phyloP scores from a whole-genome alignment of 2,797 vertebrate genomes.

The Pelobates cultripes region DNA sequence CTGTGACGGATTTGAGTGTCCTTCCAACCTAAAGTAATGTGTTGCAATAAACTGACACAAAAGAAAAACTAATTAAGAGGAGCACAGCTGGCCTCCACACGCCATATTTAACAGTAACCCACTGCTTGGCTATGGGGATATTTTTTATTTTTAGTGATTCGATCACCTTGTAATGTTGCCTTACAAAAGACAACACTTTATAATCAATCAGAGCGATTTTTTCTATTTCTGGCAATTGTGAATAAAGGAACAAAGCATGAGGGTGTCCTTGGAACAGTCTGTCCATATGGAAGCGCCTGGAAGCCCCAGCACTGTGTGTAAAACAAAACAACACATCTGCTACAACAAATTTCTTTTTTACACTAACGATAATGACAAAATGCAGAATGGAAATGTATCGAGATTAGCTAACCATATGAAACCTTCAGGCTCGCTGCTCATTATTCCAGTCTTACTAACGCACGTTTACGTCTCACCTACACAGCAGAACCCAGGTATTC shows the following conservation, averaged over 20 bases:
- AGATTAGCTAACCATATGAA: neutral
- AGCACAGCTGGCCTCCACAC: neutral
- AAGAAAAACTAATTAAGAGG: slow-evolving; percentile 4
- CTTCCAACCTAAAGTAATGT: no score
- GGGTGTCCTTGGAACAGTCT: slow-evolving; percentile 2
- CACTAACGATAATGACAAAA: neutral
- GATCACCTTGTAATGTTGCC: slow-evolving; percentile 6
- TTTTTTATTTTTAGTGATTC: neutral
- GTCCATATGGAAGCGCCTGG: neutral
- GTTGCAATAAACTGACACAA: neutral
- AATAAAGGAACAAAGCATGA: neutral
- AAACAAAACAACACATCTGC: neutral
- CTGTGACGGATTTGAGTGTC: no score
- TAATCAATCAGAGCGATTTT: slow-evolving; percentile 1
- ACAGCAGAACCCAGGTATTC: no score
- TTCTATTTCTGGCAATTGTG: neutral
- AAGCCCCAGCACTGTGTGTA: neutral
- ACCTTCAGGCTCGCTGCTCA: neutral
- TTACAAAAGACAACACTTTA: neutral
- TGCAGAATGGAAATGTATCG: neutral
- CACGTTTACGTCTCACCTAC: no score
- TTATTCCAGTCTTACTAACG: neutral
- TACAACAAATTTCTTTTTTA: neutral
- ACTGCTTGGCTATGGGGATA: neutral
- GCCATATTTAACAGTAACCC: neutral